A percentile compares a stretch with the other conserved stretches of the same genome.
These are phyloP conservation scores for Mesoligia furuncula DNA, from an alignment of 2,888 invertebrate species.

Conservation along the genomic window DNA sequence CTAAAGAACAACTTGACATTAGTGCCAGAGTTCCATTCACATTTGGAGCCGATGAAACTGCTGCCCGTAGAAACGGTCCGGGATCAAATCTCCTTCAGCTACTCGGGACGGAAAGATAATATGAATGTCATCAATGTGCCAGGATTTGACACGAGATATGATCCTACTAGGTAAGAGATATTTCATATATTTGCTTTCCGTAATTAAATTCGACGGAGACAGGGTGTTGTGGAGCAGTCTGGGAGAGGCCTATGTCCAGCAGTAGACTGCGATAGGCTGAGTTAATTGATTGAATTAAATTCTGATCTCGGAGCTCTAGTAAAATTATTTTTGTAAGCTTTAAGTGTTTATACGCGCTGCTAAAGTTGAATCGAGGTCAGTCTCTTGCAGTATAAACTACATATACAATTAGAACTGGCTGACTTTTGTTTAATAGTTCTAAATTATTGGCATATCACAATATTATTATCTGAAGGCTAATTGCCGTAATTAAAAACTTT, in stretches of 20 bases:
- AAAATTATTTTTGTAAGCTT: not conserved
- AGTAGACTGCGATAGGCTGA: too few relatives aligned
- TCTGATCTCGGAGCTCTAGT: not conserved
- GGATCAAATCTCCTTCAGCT: slow-evolving; percentile 97
- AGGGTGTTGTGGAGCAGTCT: not conserved
- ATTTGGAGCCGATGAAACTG: slow-evolving; percentile 97
- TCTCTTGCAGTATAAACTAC: not conserved
- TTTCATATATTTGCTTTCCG: not conserved
- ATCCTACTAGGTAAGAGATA: slow-evolving; percentile 94
- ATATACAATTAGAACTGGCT: not conserved
- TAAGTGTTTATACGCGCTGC: not conserved
- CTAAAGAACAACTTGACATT: slow-evolving; percentile 96
- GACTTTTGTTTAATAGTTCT: not conserved
- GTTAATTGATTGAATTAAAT: not conserved
- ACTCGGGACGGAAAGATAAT: slow-evolving; percentile 94
- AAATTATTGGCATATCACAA: not conserved
- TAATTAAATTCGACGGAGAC: not conserved
- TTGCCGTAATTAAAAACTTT: too few relatives aligned
- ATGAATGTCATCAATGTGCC: slow-evolving; percentile 96
- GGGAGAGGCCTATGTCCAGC: not conserved
- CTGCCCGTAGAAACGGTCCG: slow-evolving; percentile 94
- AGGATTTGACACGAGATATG: slow-evolving; percentile 94
- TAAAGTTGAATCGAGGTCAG: not conserved
- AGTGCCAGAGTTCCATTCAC: slow-evolving; percentile 98
- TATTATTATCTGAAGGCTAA: not conserved